These are phyloP conservation scores for Crypturellus undulatus DNA, from an alignment of 2,113 vertebrate species.

Conservation along the genomic window DNA sequence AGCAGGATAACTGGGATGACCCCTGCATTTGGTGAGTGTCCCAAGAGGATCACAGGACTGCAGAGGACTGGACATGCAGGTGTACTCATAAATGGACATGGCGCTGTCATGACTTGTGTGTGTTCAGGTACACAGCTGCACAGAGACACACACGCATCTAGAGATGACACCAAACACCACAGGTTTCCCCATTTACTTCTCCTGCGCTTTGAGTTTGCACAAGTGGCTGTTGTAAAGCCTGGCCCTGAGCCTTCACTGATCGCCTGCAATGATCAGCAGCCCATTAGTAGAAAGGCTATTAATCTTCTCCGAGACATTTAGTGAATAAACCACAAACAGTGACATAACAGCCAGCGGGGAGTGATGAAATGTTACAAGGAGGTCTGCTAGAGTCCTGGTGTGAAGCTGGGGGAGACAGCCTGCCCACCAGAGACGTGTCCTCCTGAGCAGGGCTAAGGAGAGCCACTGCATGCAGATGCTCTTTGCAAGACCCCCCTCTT, in stretches of 20 bases:
- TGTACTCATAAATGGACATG: neutral
- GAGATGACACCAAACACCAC: neutral
- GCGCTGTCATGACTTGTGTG: rapidly evolving
- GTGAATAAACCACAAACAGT: slow-evolving; percentile 60
- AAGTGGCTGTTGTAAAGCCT: neutral
- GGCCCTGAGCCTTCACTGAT: neutral
- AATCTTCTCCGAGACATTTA: slow-evolving; percentile 64
- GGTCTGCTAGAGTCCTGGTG: neutral
- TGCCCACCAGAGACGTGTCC: neutral
- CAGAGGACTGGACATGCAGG: neutral
- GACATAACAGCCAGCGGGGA: slow-evolving; percentile 40
- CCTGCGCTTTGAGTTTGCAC: neutral
- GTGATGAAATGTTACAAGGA: slow-evolving; percentile 40
- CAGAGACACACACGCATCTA: neutral
- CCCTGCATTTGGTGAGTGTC: neutral
- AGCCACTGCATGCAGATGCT: neutral
- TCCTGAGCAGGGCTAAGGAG: neutral
- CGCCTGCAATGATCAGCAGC: slow-evolving; percentile 35
- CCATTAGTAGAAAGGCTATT: slow-evolving; percentile 62
- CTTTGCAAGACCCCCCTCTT: neutral
- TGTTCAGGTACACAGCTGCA: rapidly evolving
- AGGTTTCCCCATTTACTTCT: neutral
- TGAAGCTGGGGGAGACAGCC: slow-evolving; percentile 32
- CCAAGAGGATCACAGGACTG: neutral
- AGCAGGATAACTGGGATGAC: neutral